A percentile compares a stretch with the other conserved stretches of the same genome.
These are phyloP conservation scores for Dicroscelio sp. DNA, from an alignment of 2,888 invertebrate species.

Conservation along the genomic window DNA sequence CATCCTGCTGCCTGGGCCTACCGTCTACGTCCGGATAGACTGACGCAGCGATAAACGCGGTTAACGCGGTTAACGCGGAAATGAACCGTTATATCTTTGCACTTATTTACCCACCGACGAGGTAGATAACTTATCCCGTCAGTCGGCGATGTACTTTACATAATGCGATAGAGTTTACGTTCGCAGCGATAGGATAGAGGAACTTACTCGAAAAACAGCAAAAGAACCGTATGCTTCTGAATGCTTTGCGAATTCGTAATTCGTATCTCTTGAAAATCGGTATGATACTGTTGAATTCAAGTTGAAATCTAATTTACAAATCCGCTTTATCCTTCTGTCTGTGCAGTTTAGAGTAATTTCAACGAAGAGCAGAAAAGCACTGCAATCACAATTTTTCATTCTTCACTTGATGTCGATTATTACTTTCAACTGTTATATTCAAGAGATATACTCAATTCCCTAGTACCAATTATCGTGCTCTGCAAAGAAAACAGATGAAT, in stretches of 20 bases:
- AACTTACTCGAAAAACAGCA: conserved; percentile 79
- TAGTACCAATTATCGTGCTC: no score
- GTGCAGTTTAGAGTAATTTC: conserved; percentile 35
- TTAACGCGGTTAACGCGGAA: conserved; percentile 90
- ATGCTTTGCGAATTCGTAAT: conserved; percentile 76
- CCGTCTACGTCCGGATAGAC: conserved; percentile 90
- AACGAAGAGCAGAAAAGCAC: conserved; percentile 36
- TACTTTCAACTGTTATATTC: no score
- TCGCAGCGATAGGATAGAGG: conserved; percentile 81
- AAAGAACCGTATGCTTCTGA: conserved; percentile 82
- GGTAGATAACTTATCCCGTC: conserved; percentile 84
- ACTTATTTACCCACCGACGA: conserved; percentile 90
- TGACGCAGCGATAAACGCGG: conserved; percentile 90
- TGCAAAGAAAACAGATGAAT: no score
- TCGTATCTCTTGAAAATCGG: conserved; percentile 76
- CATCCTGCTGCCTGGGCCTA: conserved; percentile 89
- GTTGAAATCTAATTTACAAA: conserved; percentile 61
- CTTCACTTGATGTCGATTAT: background rate
- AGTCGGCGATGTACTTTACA: conserved; percentile 87
- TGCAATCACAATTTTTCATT: background rate
- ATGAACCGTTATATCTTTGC: conserved; percentile 91
- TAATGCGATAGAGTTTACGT: conserved; percentile 87
- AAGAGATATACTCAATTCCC: no score
- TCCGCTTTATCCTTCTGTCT: conserved; percentile 51
- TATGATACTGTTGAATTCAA: conserved; percentile 67